A percentile compares a stretch with the other conserved stretches of the same genome.
Evolutionary conservation across 2,797 vertebrate genomes (phyloP).

Genomic region (Galagoides demidoff): DNA sequence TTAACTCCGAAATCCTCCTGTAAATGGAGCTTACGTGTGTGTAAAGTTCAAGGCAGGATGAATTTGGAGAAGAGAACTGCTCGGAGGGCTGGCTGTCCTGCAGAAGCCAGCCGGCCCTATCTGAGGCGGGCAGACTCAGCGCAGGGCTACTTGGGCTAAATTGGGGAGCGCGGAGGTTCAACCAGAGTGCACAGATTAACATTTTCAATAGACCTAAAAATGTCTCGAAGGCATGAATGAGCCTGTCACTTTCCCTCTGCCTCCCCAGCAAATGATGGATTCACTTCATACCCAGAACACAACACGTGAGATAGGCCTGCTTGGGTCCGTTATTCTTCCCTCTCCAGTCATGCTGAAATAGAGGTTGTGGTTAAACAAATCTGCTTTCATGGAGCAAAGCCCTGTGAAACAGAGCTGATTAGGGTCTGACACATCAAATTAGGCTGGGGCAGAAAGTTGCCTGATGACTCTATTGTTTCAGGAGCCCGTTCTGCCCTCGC

Average conservation of each 20-base stretch:
- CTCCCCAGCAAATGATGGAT: constrained; percentile 89
- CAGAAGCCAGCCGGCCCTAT: constrained; percentile 81
- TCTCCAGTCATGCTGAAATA: constrained; percentile 92
- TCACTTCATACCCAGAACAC: constrained; percentile 84
- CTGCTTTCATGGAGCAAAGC: constrained; percentile 90
- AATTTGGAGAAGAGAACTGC: constrained; percentile 79
- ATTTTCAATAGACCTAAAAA: constrained; percentile 94
- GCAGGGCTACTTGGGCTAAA: constrained; percentile 86
- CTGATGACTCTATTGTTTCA: constrained; percentile 87
- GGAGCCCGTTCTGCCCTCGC: background rate
- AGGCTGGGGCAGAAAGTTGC: constrained; percentile 79
- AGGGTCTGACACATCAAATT: constrained; percentile 93
- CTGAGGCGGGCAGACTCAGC: constrained; percentile 82
- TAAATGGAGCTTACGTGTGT: constrained; percentile 76
- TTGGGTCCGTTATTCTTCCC: constrained; percentile 86
- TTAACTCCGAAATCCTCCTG: constrained; percentile 85
- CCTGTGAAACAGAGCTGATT: constrained; percentile 97
- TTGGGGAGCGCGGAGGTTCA: constrained; percentile 91
- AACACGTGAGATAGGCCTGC: constrained; percentile 87
- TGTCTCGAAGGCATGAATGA: constrained; percentile 94
- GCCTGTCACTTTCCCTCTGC: constrained; percentile 93
- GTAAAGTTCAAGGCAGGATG: constrained; percentile 83
- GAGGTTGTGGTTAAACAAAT: constrained; percentile 95
- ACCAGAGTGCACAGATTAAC: constrained; percentile 93
- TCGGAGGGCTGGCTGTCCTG: constrained; percentile 81